Base-by-base conservation (phyloP, 2,113 vertebrate genomes). In the Neogale vison region DNA sequence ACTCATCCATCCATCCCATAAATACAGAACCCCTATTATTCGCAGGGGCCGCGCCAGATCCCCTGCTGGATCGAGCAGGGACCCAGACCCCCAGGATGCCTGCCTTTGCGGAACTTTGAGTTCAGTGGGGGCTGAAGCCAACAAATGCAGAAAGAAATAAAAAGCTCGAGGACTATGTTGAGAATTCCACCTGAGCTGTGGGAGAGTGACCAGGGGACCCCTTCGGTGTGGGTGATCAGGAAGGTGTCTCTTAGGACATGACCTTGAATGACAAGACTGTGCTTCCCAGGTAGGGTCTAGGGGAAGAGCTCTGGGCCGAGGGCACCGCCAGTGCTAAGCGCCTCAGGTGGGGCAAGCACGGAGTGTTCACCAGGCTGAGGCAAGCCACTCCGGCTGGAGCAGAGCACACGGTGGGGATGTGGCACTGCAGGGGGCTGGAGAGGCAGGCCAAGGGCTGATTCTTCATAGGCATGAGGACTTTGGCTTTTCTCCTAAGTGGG, bases 371-470 rank as follows among this genome's bases (percentile, higher is more conserved):
- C 12, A 12, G 29, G 3, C 36, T 63, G 55, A 84, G 45, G 63
- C 23, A 12, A 14, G 42, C 23, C 0, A 4, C 9, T 63, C 8
- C 1, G n/a, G n/a, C 42, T 61, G 61, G 77, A 36, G 47, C 24
- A 12, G 77, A 59, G 61, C 1, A 4, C 0, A 36, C 0, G 52
- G 0, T 26, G 24, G 36, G 63, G 47, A 50, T 0, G 0, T 3
- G 45, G 31, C 1, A 0, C 4, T 3, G 45, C 65, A 3, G 0
- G 6, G 82, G 42, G 39, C 47, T 9, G 29, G 8, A 0, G 1
- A 74, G 14, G n/a, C 20, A 42, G 47, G 42, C 57, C 42, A 36
- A 10, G 24, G 57, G 7, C 31, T 29, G 6, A 86, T 36, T 45
- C 83, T 71, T 45, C 65, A n/a, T 7, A 17, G 45, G 88, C 77